These are phyloP conservation scores for Drosophila aff. DNA, from an alignment of 1,140 invertebrate species.

Conservation along the genomic window DNA sequence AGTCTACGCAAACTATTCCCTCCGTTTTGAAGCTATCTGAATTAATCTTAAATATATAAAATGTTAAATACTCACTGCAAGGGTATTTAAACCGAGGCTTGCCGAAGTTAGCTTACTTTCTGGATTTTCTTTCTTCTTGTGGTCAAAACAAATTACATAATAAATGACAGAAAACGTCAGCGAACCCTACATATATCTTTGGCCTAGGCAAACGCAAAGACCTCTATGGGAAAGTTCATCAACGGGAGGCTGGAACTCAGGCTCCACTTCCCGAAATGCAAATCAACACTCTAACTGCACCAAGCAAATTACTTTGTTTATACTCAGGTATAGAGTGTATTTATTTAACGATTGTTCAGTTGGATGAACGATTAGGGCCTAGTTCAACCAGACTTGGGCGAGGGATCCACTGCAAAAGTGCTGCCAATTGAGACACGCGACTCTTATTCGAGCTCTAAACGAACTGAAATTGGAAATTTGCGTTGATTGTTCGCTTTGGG, in stretches of 20 bases:
- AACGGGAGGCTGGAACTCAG: neutral
- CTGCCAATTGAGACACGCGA: conserved; percentile 34
- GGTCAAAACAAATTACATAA: neutral
- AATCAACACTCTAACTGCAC: neutral
- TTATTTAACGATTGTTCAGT: conserved; percentile 8
- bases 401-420: conserved; percentile 1
- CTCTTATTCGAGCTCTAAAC: conserved; percentile 13
- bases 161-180: conserved; percentile 1
- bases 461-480: conserved; percentile 41
- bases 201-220: neutral
- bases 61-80: too few relatives aligned
- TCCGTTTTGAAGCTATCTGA: too few relatives aligned
- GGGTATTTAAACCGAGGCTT: too few relatives aligned
- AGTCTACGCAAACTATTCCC: too few relatives aligned
- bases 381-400: conserved; percentile 10
- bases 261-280: neutral
- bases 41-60: too few relatives aligned
- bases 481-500: conserved; percentile 2
- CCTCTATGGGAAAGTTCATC: conserved; percentile 10
- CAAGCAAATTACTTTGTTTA: conserved; percentile 43
- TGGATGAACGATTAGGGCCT: conserved; percentile 17
- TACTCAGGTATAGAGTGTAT: neutral
- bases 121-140: neutral
- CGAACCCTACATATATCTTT: neutral
- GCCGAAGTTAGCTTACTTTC: too few relatives aligned